These are phyloP conservation scores for Aromia moschata DNA, from an alignment of 2,888 invertebrate species.

Conservation along the genomic window DNA sequence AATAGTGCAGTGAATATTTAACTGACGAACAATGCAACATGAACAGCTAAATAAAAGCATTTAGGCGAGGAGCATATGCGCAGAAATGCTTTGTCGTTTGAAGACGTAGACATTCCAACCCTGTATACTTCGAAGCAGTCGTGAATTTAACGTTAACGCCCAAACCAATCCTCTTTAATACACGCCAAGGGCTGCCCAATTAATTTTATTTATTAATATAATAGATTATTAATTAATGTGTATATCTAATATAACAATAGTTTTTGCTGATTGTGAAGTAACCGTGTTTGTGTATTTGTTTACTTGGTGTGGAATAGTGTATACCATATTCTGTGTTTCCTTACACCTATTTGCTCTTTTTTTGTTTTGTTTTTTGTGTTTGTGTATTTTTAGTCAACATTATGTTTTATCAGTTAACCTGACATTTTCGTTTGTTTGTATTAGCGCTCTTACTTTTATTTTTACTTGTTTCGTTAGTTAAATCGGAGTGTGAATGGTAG, in stretches of 20 bases:
- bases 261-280: slow-evolving; percentile 5
- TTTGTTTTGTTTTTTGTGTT: not conserved
- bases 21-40: no score
- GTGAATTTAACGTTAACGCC: slow-evolving; percentile 19
- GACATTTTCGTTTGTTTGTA: not conserved
- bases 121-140: not conserved
- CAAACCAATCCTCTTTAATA: slow-evolving; percentile 17
- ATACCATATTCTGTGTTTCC: no score
- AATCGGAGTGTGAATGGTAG: slow-evolving; percentile 7
- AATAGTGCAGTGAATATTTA: no score
- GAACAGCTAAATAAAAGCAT: no score
- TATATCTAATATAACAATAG: not conserved
- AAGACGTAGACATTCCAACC: no score
- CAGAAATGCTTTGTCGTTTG: no score
- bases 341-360: not conserved
- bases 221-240: no score
- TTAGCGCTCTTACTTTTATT: not conserved
- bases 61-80: no score
- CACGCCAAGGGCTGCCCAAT: slow-evolving; percentile 10
- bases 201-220: slow-evolving; percentile 8
- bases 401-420: no score
- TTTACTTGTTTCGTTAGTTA: not conserved
- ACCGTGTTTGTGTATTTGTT: no score
- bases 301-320: not conserved
- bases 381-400: not conserved